phyloP scores from a whole-genome alignment of 2,888 invertebrate species.

The Timema cristinae region DNA sequence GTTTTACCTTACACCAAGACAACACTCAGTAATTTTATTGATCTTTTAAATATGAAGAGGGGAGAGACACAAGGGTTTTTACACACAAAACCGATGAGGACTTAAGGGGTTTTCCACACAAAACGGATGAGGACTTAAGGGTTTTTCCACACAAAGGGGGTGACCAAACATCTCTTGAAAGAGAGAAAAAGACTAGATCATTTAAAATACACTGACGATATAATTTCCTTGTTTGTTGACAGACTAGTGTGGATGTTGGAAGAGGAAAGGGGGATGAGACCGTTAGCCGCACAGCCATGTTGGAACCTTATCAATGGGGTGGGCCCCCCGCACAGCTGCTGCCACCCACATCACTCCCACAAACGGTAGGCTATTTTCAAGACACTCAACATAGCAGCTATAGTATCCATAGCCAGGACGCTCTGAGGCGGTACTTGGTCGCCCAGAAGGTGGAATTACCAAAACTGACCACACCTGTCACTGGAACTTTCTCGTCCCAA shows the following conservation, averaged over 20 bases:
- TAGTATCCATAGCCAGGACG: slow-evolving; percentile 19
- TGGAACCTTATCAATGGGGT: slow-evolving; percentile 20
- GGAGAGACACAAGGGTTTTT: too few species aligned
- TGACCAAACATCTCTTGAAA: not conserved
- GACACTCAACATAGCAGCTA: slow-evolving; percentile 8
- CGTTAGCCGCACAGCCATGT: slow-evolving; percentile 31
- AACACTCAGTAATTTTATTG: too few species aligned
- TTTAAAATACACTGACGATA: slow-evolving; percentile 36
- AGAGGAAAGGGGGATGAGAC: slow-evolving; percentile 47
- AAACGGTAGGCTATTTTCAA: slow-evolving; percentile 5
- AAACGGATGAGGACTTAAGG: not conserved
- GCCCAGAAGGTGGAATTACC: slow-evolving; percentile 35
- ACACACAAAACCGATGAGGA: too few species aligned
- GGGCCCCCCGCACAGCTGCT: not conserved
- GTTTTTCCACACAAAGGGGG: not conserved
- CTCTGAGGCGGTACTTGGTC: slow-evolving; percentile 24
- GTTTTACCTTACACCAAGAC: not conserved
- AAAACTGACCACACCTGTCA: slow-evolving; percentile 34
- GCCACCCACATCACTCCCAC: slow-evolving; percentile 4
- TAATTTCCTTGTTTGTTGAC: slow-evolving; percentile 69
- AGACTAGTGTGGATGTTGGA: slow-evolving; percentile 54
- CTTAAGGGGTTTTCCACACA: too few species aligned
- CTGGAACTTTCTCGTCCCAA: slow-evolving; percentile 34
- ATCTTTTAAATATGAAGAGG: too few species aligned
- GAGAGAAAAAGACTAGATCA: not conserved